Percentiles rank a stretch among this genome's conserved stretches.
Conservation (phyloP, 1,140 invertebrate species). For the Drosophila orosa region DNA sequence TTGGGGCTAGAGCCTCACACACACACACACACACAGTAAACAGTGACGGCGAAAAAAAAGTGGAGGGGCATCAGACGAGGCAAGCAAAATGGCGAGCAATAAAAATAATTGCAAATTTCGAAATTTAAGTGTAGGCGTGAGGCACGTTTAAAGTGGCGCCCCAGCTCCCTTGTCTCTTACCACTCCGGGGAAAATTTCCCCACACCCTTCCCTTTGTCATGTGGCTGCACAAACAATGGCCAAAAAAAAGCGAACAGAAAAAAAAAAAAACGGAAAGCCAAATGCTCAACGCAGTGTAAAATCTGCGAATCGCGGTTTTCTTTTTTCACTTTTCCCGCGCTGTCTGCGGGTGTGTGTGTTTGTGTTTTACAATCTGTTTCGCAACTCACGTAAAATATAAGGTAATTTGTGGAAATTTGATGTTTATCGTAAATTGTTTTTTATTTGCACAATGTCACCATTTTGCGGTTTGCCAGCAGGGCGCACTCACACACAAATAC, state of each 20-base stretch:
- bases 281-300: conserved; percentile 77
- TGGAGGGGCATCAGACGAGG: conserved; percentile 18
- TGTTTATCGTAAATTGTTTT: conserved; percentile 84
- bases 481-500: conserved; percentile 35
- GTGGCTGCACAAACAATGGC: conserved; percentile 66
- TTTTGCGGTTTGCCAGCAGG: conserved; percentile 74
- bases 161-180: neutral
- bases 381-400: conserved; percentile 84
- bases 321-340: conserved; percentile 49
- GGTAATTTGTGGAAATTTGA: conserved; percentile 84
- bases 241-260: conserved; percentile 27
- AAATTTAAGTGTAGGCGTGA: conserved; percentile 77
- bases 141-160: conserved; percentile 65
- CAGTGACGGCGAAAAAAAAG: conserved; percentile 13
- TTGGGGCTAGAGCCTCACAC: conserved; percentile 16
- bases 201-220: neutral
- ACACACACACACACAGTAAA: conserved; percentile 12
- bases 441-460: conserved; percentile 83
- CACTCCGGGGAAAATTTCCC: neutral
- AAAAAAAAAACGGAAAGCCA: conserved; percentile 32
- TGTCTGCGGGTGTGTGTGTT: conserved; percentile 46
- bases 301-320: conserved; percentile 70
- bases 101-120: conserved; percentile 82
- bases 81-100: conserved; percentile 73
- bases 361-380: conserved; percentile 83